Evolutionary conservation across 1,140 invertebrate genomes (phyloP), one percentile per base, ranked within the genome.

Genomic region (Zaprionus lachaisei): DNA sequence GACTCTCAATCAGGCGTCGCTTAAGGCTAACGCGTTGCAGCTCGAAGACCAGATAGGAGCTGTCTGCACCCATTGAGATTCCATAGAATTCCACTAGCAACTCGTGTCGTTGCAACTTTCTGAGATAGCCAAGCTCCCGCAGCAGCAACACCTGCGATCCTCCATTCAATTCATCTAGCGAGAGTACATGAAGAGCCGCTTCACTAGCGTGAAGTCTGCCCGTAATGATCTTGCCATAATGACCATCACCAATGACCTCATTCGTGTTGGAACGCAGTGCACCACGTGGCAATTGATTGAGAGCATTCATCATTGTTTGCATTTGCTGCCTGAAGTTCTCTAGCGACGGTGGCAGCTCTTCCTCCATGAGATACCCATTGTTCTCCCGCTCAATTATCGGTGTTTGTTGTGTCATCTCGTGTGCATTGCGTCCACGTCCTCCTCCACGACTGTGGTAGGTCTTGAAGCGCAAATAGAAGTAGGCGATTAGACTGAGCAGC

Each of bases 21-120:
- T 97, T 97, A 1, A 97, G 93, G 15, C 94, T 95, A 14, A 94
- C 93, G 15, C 94, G 93, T n/a, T 94, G 94, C 66, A 95, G 93
- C 92, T 97, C 96, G 34, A 97, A 89, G 1, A 96, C 95, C 20
- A 97, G 93, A 80, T 95, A 96, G 7, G 97, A 93, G 37, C 94
- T 95, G 58, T 96, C 95, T 2, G 95, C 93, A 55, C 95, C 96
- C 92, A 97, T 96, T 83, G 96, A 96, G 24, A 96, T 96, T 5
- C 97, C 97, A 79, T 97, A 94, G 20, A 98, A 94, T 55, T 95
- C 94, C 5, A 97, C 93, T 1, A 98, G 92, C 93, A 97, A 95
- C 17, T 95, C 94, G 92, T 97, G 96, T 44, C 94, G 94, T 71
- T 95, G 95, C 2, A 95, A 93, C 86, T 95, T 94, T 3, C 96